phyloP scores from a whole-genome alignment of 2,888 invertebrate species.

The Linnaemya vulpina region DNA sequence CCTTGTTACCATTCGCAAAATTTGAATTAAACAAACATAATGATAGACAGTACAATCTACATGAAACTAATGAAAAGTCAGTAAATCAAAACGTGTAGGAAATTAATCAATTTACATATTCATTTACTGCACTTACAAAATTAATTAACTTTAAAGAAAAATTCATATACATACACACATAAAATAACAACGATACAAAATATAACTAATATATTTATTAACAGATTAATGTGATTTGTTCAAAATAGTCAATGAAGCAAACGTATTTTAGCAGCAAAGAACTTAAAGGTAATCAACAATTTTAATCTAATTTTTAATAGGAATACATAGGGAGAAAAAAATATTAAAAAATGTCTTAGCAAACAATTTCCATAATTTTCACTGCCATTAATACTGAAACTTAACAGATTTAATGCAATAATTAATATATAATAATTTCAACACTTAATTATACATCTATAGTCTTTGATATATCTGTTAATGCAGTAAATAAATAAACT shows the following conservation, averaged over 20 bases:
- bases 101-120: constrained; percentile 49
- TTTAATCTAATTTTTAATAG: constrained; percentile 56
- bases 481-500: constrained; percentile 9
- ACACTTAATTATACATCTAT: background rate
- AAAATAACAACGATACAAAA: constrained; percentile 64
- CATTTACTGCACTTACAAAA: constrained; percentile 48
- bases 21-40: constrained; percentile 8
- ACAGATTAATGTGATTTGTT: constrained; percentile 65
- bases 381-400: constrained; percentile 59
- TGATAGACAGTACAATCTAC: constrained; percentile 56
- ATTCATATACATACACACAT: background rate
- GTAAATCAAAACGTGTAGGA: constrained; percentile 52
- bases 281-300: constrained; percentile 36
- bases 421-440: constrained; percentile 31
- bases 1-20: constrained; percentile 15
- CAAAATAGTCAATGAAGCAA: constrained; percentile 58
- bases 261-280: constrained; percentile 50
- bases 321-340: background rate
- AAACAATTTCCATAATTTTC: constrained; percentile 54
- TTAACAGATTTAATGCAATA: constrained; percentile 48
- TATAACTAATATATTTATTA: constrained; percentile 32
- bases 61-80: constrained; percentile 30
- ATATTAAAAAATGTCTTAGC: constrained; percentile 43
- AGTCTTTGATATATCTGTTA: constrained; percentile 22
- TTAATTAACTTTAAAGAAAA: constrained; percentile 3